phyloP scores from a whole-genome alignment of 1,140 invertebrate species.

The Pemphigus obesinymphae region DNA sequence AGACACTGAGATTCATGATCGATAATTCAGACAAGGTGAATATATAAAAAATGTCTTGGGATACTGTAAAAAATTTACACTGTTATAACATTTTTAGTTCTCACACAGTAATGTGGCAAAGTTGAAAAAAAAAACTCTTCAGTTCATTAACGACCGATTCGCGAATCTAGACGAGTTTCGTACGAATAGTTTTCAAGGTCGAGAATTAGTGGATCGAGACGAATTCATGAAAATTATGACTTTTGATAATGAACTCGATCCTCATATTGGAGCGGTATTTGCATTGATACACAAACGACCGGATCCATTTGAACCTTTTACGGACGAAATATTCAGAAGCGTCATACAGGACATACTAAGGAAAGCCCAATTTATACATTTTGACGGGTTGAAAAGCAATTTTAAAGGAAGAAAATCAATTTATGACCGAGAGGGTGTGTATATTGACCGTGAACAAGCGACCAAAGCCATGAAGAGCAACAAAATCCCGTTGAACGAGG shows the following conservation, averaged over 20 bases:
- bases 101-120: background rate
- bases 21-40: background rate
- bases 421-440: background rate
- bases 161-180: background rate
- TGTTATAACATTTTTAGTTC: background rate
- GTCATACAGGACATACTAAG: background rate
- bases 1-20: constrained; percentile 21
- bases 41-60: background rate
- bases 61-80: background rate
- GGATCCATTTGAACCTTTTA: background rate
- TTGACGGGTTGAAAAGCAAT: constrained; percentile 15
- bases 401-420: background rate
- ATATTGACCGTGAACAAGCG: background rate
- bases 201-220: background rate
- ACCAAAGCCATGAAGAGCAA: background rate
- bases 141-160: background rate
- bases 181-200: background rate
- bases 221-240: background rate
- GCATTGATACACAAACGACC: background rate
- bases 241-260: background rate
- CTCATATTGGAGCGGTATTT: background rate
- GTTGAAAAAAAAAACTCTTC: background rate
- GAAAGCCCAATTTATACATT: background rate
- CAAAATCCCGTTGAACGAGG: background rate
- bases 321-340: background rate